Conservation (phyloP, 2,888 invertebrate species). For the Branchellion lobata region DNA sequence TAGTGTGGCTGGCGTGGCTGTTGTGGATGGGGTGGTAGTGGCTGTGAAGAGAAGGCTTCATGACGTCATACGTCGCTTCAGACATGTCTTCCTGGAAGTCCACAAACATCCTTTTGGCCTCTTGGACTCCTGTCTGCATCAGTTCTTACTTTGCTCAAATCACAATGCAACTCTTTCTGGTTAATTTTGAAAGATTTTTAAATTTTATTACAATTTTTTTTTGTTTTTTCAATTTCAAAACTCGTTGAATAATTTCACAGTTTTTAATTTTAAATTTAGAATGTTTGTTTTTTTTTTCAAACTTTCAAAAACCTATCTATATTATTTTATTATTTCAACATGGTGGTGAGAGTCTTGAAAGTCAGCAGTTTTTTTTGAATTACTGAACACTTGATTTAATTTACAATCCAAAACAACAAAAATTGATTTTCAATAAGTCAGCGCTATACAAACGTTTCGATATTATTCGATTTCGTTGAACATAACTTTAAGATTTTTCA, state of each 20-base stretch:
- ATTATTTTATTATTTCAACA: no score
- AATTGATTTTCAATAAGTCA: no score
- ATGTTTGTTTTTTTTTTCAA: background rate
- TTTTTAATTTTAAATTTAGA: background rate
- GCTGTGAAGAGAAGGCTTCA: background rate
- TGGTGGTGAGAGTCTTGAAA: no score
- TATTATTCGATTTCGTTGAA: no score
- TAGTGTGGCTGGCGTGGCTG: no score
- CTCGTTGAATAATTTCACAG: background rate
- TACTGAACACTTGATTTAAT: no score
- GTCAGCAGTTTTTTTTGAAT: no score
- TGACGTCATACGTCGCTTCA: background rate
- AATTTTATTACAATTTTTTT: background rate
- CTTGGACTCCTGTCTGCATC: background rate
- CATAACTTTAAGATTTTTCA: no score
- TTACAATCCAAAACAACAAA: no score
- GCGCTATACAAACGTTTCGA: no score
- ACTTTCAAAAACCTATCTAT: background rate
- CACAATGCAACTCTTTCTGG: no score
- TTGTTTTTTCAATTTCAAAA: background rate
- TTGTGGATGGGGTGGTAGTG: background rate
- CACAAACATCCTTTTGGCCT: background rate
- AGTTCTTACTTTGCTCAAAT: no score
- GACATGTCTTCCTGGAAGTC: conserved; percentile 4
- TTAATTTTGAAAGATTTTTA: background rate